A percentile compares a stretch with the other conserved stretches of the same genome.
Evolutionary conservation across 2,888 invertebrate genomes (phyloP).

Genomic region (Chrysolina americana): DNA sequence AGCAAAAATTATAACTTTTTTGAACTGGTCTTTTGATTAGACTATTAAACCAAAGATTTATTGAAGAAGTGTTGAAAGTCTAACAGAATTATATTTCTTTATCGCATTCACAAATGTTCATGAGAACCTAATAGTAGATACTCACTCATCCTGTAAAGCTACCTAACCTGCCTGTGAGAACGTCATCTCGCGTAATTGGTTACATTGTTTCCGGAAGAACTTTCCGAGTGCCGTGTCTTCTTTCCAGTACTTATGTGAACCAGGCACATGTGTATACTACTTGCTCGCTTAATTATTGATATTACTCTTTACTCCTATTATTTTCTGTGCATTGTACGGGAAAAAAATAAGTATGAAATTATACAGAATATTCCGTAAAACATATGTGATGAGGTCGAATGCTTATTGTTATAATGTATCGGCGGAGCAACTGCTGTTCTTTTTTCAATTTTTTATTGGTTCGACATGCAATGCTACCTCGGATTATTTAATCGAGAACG

Average conservation of each 20-base stretch:
- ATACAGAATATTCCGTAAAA: constrained; percentile 69
- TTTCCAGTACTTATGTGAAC: constrained; percentile 66
- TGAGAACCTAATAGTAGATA: background rate
- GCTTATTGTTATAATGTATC: constrained; percentile 63
- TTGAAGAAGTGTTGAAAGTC: too few species aligned
- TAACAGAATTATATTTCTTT: background rate
- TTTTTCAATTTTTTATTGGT: constrained; percentile 60
- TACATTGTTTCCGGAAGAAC: constrained; percentile 49
- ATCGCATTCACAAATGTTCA: background rate
- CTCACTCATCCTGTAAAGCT: background rate
- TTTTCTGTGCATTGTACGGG: constrained; percentile 69
- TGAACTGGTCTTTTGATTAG: too few species aligned
- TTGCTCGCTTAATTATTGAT: constrained; percentile 69
- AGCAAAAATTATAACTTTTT: too few species aligned
- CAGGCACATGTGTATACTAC: constrained; percentile 69
- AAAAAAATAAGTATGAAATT: constrained; percentile 69
- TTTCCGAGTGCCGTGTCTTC: constrained; percentile 45
- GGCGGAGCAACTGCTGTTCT: constrained; percentile 60
- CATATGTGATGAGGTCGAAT: constrained; percentile 64
- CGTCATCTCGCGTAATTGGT: constrained; percentile 42
- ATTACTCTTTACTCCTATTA: constrained; percentile 69
- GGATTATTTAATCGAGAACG: constrained; percentile 36
- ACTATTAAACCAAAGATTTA: too few species aligned
- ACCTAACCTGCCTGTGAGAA: constrained; percentile 6
- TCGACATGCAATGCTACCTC: constrained; percentile 56